Evolutionary conservation across 2,888 invertebrate genomes (phyloP).

Genomic region (Panzeria rudis): DNA sequence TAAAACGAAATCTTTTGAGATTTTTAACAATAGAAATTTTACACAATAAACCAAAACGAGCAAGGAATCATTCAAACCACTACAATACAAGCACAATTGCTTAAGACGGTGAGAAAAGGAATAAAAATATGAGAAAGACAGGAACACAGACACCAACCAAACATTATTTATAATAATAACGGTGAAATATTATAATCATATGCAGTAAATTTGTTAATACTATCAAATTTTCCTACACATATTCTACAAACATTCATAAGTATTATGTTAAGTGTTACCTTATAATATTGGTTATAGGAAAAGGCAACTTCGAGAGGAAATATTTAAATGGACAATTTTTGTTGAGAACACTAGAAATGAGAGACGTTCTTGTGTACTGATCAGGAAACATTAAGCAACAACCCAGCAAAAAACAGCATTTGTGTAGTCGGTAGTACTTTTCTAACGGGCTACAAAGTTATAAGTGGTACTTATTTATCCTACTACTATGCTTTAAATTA

Average conservation of each 20-base stretch:
- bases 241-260: not conserved
- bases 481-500: too few species aligned
- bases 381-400: too few species aligned
- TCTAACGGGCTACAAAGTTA: too few species aligned
- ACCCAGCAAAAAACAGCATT: too few species aligned
- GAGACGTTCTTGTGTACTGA: too few species aligned
- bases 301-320: slow-evolving; percentile 13
- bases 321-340: not conserved
- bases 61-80: slow-evolving; percentile 34
- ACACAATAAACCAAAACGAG: slow-evolving; percentile 51
- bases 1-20: slow-evolving; percentile 55
- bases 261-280: slow-evolving; percentile 28
- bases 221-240: slow-evolving; percentile 41
- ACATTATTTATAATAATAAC: slow-evolving; percentile 76
- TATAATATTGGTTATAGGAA: slow-evolving; percentile 12
- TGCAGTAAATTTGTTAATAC: slow-evolving; percentile 71
- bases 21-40: slow-evolving; percentile 67
- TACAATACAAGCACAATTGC: slow-evolving; percentile 36
- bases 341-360: not conserved
- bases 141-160: slow-evolving; percentile 29
- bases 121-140: slow-evolving; percentile 14
- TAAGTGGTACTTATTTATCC: too few species aligned
- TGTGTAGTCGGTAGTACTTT: too few species aligned
- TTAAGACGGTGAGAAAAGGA: slow-evolving; percentile 44
- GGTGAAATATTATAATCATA: slow-evolving; percentile 78